Conservation (phyloP, 2,797 vertebrate species). For the Hypotaenidia philippensis region DNA sequence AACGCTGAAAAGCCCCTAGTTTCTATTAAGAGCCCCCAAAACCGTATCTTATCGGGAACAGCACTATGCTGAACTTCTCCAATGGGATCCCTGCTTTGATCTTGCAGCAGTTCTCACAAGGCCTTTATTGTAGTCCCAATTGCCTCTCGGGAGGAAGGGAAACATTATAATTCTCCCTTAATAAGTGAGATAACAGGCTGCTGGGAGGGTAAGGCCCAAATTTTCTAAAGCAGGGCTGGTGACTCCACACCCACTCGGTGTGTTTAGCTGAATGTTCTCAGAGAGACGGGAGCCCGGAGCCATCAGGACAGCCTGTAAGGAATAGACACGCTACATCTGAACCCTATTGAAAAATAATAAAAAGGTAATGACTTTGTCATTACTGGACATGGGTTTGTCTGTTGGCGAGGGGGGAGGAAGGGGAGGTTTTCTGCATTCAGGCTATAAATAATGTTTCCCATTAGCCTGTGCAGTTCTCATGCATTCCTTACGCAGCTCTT, state of each 20-base stretch:
- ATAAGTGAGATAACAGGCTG: constrained; percentile 71
- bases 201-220: constrained; percentile 67
- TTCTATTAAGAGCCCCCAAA: constrained; percentile 59
- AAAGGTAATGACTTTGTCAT: constrained; percentile 86
- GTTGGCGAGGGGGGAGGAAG: constrained; percentile 46
- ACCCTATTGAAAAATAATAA: constrained; percentile 85
- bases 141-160: constrained; percentile 54
- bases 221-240: constrained; percentile 52
- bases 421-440: constrained; percentile 57
- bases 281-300: not conserved
- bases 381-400: constrained; percentile 82
- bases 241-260: constrained; percentile 42
- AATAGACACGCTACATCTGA: constrained; percentile 69
- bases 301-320: constrained; percentile 25
- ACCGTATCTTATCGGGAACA: constrained; percentile 36
- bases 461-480: constrained; percentile 69
- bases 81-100: constrained; percentile 65
- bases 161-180: constrained; percentile 71
- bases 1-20: not conserved
- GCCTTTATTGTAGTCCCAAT: constrained; percentile 64
- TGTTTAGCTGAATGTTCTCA: not conserved
- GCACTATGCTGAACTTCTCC: constrained; percentile 54
- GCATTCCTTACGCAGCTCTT: not conserved
- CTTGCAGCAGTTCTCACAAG: constrained; percentile 49
- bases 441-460: constrained; percentile 80